Conservation (phyloP, 2,113 vertebrate species). For the Nycticebus coucang region DNA sequence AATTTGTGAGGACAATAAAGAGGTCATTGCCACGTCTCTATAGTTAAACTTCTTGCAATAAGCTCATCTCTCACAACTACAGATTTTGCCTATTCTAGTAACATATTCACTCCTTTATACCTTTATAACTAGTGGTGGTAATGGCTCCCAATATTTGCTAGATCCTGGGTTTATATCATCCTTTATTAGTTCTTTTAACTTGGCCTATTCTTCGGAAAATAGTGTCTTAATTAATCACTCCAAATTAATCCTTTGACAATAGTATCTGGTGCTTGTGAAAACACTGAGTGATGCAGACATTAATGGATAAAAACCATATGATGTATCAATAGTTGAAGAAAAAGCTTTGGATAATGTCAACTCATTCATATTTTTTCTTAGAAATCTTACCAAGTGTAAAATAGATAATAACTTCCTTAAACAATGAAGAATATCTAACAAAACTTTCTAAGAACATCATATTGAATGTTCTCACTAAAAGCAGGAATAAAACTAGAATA, state of each 20-base stretch:
- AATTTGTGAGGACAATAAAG: background rate
- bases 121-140: background rate
- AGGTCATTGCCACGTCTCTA: background rate
- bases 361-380: background rate
- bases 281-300: background rate
- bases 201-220: background rate
- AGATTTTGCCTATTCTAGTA: background rate
- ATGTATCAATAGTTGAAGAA: background rate
- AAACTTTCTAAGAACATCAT: background rate
- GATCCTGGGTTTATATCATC: background rate
- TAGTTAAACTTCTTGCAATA: background rate
- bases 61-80: background rate
- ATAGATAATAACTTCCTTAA: background rate
- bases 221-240: background rate
- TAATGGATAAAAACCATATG: background rate
- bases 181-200: background rate
- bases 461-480: background rate
- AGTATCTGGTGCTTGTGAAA: background rate
- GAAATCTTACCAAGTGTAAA: background rate
- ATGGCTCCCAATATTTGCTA: background rate
- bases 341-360: background rate
- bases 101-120: background rate
- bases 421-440: background rate
- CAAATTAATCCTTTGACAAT: background rate
- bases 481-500: background rate